Evolutionary conservation across 2,113 vertebrate genomes (phyloP), one percentile per base, ranked within the genome.

Genomic region (pig (Sus scrofa)): DNA sequence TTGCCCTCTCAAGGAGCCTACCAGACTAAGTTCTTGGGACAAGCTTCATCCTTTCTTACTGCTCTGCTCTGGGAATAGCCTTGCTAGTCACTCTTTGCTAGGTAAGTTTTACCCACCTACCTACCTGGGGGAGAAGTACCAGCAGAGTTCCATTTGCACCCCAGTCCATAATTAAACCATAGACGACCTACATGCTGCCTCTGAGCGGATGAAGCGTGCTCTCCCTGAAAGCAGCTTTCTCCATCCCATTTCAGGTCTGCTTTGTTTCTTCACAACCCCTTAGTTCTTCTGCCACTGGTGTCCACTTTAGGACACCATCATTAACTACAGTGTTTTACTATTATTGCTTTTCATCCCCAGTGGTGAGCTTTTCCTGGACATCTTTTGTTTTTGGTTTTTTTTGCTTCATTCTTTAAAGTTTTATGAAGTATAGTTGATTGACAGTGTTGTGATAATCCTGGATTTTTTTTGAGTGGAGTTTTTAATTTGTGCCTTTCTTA

Each of bases 21-120:
- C 12, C 1, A 63, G 86, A 73, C 96, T 97, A 73, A 95, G 95
- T 88, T 58, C 93, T 75, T 67, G 74, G 90, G 68, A 44, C 93
- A 96, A 52, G 34, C 65, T 82, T 92, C 74, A 77, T 84, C 27
- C 67, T 71, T 75, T 56, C 85, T 77, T 73, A n/a, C 68, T 95
- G 20, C 20, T 94, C 37, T 77, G 19, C 62, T 10, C 26, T 84
- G 82, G 71, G 70, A 92, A 70, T 77, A 79, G 52, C 71, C 50
- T 65, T 20, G 19, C 58, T 52, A 58, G 63, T 65, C 68, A 81
- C 67, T 54, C 77, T 95, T 95, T 78, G 71, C 50, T 65, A 52
- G 75, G 84, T 95, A 87, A 96, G 88, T 92, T 86, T 87, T 86
- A 77, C 37, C 37, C 5, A 62, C 3, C 39, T 75, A 22, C 77